Base-by-base conservation (phyloP, 2,797 vertebrate species). In the Gadopsis bispinosus region DNA sequence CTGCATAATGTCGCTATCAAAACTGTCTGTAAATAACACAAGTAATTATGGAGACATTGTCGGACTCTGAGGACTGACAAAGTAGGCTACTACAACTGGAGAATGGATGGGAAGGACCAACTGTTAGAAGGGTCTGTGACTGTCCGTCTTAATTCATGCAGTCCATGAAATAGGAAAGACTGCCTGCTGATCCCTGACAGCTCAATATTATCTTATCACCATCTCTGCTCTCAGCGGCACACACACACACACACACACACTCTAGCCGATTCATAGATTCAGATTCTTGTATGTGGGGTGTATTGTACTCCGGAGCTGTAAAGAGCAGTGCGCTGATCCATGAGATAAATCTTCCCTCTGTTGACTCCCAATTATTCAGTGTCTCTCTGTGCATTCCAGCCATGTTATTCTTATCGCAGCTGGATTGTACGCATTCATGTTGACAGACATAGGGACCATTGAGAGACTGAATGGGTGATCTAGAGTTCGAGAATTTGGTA, bases 151-250 rank as follows among this genome's bases (percentile, higher is more conserved):
- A 81, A 79, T 55, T 73, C 74, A 74, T 54, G 51, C 39, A 51
- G 64, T 75, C 33, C 50, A 76, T 77, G 62, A 55, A 77, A 64
- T 33, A 69, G 19, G 77, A 84, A 71, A 74, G 48, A 77, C 43
- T 73, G 69, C 41, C 60, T 68, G 73, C 64, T 83, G 83, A 83
- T 84, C 75, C 68, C 60, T 75, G 75, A 77, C 83, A 51, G 69
- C 70, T 84, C 73, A 65, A 73, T 79, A 79, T 75, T 83, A 89
- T 88, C 81, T 81, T 69, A 76, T 88, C 85, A 85, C 33, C 39
- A 72, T 83, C 58, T 64, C 58, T 71, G 65, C 43, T 47, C 31
- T 58, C 48, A 65, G 53, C 10, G 29, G 5, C 35, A 0, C 26
- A 3, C 45, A 12, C 75, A 53, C 73, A 41, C 70, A 62, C 73